These are phyloP conservation scores for Molossus molossus DNA, from an alignment of 2,797 vertebrate species.

Conservation along the genomic window DNA sequence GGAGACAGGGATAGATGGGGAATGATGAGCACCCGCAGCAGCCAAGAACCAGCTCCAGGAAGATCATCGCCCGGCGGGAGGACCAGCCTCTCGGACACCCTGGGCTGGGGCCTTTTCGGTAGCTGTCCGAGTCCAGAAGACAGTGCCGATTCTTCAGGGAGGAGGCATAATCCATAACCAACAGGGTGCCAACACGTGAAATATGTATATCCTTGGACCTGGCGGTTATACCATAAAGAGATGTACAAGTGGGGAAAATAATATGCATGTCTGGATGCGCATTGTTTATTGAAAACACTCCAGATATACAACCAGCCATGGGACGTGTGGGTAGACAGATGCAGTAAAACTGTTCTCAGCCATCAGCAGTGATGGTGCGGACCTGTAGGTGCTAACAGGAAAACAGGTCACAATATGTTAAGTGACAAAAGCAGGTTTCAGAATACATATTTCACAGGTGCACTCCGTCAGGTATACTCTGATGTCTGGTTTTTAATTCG, in stretches of 20 bases:
- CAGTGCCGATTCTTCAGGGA: neutral
- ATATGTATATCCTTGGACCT: neutral
- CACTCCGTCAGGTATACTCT: neutral
- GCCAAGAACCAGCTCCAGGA: neutral
- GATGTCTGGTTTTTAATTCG: neutral
- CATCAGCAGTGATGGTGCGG: neutral
- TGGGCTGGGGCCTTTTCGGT: neutral
- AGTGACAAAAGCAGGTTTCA: neutral
- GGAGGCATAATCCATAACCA: neutral
- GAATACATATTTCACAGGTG: neutral
- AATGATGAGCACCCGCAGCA: neutral
- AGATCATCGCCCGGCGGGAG: no score
- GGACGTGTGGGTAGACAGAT: neutral
- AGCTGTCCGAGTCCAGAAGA: neutral
- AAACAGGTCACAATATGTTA: neutral
- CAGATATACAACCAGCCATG: neutral
- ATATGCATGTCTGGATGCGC: neutral
- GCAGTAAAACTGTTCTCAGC: neutral
- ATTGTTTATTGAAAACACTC: neutral
- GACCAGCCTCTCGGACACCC: rapidly evolving
- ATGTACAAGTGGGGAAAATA: neutral
- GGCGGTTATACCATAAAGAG: neutral
- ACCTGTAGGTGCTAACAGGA: neutral
- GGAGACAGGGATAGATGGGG: neutral
- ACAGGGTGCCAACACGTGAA: neutral